Evolutionary conservation across 2,113 vertebrate species (phyloP), one percentile per base, ranked within the genome.

Genomic region (Nannobrachium achirus): DNA sequence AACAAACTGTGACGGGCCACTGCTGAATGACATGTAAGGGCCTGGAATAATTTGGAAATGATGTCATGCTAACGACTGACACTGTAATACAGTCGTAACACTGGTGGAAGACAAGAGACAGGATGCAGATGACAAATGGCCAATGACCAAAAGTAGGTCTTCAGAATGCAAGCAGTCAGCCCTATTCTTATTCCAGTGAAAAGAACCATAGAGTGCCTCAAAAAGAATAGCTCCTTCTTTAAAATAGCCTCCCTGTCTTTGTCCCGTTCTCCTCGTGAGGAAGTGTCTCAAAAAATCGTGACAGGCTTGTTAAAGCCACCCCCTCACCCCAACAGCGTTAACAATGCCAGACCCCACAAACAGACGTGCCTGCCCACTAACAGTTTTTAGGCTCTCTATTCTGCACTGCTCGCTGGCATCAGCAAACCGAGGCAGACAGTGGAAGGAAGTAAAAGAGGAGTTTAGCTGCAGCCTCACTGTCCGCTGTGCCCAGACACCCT

Each of bases 251-350:
- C 20, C n/a, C 20, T 25, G 20, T 69, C 66, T 44, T 61, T 68
- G 8, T 53, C 6, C 9, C 33, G 33, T 63, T 50, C 1, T 9
- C 66, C 38, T 67, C 50, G 39, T 59, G 41, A 76, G 69, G 73
- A 78, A 76, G 71, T 55, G 66, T 83, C 78, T 82, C 9, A 66
- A 82, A 80, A 80, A 75, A 81, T 73, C 75, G 84, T 86, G 85
- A 84, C 73, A 18, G 56, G 82, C 61, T 86, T 87, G 69, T 88
- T 89, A 89, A 89, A 78, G 49, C 14, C 14, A 1, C 1, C 14
- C 13, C 11, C 49, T 56, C 46, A 53, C 39, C 61, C 20, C 20
- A 25, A n/a, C 50, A 56, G 57, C 10, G 33, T 56, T 67, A 61
- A 85, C 73, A 81, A 83, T 62, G 61, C 46, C 58, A 16, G 6